Base-by-base conservation (phyloP, 2,113 vertebrate species). In the Hypocryptadius cinnamomeus region DNA sequence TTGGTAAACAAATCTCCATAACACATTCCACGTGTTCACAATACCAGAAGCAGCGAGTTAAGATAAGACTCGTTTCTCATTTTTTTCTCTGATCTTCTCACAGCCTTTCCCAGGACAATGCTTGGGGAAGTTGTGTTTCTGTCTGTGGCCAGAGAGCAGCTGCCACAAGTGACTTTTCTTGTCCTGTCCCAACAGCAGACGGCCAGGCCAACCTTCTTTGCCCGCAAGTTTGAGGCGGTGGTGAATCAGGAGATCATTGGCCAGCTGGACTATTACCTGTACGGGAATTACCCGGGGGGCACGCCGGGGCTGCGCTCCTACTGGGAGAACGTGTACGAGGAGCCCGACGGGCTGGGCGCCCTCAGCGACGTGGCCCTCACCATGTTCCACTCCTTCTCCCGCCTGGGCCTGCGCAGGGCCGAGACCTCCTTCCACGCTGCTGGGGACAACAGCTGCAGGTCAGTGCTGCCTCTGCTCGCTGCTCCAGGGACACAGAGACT, bases 171-270 rank as follows among this genome's bases (percentile, higher is more conserved):
- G 17, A 85, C 69, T 40, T 47, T 44, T 81, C 33, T 78, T 90
- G 87, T 61, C 15, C 0, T n/a, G 8, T 82, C 95, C 94, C 94
- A 51, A 33, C 98, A 99, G 99, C 99, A 99, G 98, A 99, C 99
- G 0, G 98, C 99, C 78, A 97, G 99, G 80, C 99, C 99, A 10
- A 99, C 99, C 20, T 99, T 99, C 98, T 99, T 99, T 27, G 99
- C 99, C 39, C 98, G 99, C 70, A 99, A 99, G 97, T 99, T 99
- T 31, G 99, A 99, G 91, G 99, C 99, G 3, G 98, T 99, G 59
- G 99, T 99, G 79, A 99, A 99, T 59, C 99, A 99, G 97, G 99
- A 99, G 96, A 98, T 99, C 61, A 98, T 99, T 12, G 99, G 98
- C 91, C 99, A 99, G 96, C 89, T 99, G 98, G 99, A 99, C 73